phyloP scores from a whole-genome alignment of 1,140 invertebrate genomes.

The Diuraphis noxia region DNA sequence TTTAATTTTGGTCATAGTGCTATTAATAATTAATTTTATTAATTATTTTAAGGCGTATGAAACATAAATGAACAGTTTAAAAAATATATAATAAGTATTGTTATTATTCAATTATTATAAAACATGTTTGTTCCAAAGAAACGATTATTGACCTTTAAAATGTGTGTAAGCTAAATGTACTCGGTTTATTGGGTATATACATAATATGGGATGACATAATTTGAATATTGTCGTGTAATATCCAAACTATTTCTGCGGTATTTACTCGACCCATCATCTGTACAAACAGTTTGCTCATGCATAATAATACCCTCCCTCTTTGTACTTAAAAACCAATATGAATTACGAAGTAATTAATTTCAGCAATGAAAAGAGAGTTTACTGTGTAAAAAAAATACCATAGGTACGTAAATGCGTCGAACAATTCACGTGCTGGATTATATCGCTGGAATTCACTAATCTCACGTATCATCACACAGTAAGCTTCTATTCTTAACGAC shows the following conservation, averaged over 20 bases:
- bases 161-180: background rate
- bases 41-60: background rate
- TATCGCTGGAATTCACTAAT: background rate
- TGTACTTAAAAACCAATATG: background rate
- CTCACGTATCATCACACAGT: background rate
- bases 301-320: background rate
- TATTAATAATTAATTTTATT: background rate
- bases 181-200: background rate
- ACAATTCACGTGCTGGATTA: background rate
- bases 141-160: background rate
- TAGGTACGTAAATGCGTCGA: background rate
- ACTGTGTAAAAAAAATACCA: background rate
- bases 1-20: background rate
- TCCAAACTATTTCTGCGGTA: background rate
- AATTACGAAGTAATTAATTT: background rate
- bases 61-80: background rate
- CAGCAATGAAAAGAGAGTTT: background rate
- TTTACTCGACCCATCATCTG: background rate
- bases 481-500: background rate
- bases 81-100: background rate
- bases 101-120: background rate
- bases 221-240: background rate
- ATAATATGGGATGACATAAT: background rate
- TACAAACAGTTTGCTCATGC: background rate
- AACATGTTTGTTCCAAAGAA: no score